Conservation (phyloP, 1,140 invertebrate genomes). For the Papilio aristodemus region DNA sequence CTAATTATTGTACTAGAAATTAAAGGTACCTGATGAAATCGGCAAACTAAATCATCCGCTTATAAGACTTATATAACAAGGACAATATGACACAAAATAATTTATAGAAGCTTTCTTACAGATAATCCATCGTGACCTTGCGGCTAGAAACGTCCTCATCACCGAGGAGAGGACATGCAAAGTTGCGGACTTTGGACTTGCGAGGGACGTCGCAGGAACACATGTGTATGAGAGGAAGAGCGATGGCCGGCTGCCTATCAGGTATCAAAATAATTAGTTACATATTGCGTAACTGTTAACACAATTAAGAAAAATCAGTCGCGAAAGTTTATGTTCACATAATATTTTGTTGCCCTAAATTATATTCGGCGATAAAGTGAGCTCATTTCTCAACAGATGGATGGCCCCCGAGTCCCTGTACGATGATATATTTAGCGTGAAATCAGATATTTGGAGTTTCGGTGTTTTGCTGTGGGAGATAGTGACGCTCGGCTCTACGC, state of each 20-base stretch:
- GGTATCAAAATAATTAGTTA: slow-evolving; percentile 64
- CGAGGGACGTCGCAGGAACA: slow-evolving; percentile 89
- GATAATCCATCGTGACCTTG: slow-evolving; percentile 96
- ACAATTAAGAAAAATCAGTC: too few species aligned
- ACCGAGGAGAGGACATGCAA: slow-evolving; percentile 93
- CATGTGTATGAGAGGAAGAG: slow-evolving; percentile 96
- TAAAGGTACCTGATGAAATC: too few species aligned
- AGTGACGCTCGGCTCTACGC: slow-evolving; percentile 94
- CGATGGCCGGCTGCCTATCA: slow-evolving; percentile 87
- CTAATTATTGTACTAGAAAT: background rate
- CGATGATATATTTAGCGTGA: slow-evolving; percentile 94
- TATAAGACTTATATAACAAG: too few species aligned
- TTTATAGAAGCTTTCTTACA: slow-evolving; percentile 74
- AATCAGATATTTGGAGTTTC: slow-evolving; percentile 96
- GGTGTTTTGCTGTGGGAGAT: slow-evolving; percentile 96
- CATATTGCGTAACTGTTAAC: too few species aligned
- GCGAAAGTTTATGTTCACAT: background rate
- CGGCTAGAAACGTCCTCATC: slow-evolving; percentile 94
- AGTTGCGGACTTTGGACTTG: slow-evolving; percentile 97
- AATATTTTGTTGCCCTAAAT: background rate
- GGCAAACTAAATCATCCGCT: too few species aligned
- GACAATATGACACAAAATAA: too few species aligned
- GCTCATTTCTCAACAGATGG: slow-evolving; percentile 83
- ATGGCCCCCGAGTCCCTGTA: slow-evolving; percentile 97
- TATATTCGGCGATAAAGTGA: background rate